Evolutionary conservation across 1,140 invertebrate genomes (phyloP).

Genomic region (Drosophila insularis): DNA sequence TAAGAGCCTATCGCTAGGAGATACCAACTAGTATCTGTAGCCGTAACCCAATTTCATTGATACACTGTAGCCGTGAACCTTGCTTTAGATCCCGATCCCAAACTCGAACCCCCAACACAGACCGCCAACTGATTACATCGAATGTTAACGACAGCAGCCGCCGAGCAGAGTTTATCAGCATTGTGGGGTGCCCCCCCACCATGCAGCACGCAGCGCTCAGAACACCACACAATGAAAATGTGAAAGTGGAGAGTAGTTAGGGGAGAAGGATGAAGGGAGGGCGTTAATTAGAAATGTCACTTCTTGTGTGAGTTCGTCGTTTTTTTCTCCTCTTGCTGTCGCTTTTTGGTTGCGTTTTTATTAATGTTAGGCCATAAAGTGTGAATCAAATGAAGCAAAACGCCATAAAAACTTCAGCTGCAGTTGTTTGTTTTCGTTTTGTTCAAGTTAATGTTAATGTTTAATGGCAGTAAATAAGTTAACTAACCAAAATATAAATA

Average conservation of each 20-base stretch:
- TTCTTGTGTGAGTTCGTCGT: constrained; percentile 11
- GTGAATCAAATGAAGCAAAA: constrained; percentile 8
- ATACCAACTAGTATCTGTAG: no score
- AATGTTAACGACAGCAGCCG: constrained; percentile 20
- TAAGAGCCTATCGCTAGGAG: no score
- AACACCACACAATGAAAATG: constrained; percentile 6
- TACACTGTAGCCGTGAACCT: constrained; percentile 3
- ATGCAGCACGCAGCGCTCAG: not conserved
- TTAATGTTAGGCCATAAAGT: constrained; percentile 53
- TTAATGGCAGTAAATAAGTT: constrained; percentile 17
- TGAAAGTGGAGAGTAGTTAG: not conserved
- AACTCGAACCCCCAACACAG: not conserved
- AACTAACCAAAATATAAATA: not conserved
- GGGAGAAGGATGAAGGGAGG: not conserved
- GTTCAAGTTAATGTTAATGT: not conserved
- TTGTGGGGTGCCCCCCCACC: constrained; percentile 7
- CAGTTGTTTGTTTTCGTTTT: constrained; percentile 19
- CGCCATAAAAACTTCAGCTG: constrained; percentile 19
- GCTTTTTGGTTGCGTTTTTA: constrained; percentile 49
- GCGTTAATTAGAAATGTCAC: constrained; percentile 39
- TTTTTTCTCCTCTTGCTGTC: not conserved
- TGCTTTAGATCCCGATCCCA: constrained; percentile 5
- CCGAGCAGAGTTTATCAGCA: constrained; percentile 29
- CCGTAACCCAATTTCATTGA: not conserved
- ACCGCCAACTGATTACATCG: constrained; percentile 36